Conservation (phyloP, 2,797 vertebrate species). For the Bucorvus abyssinicus region DNA sequence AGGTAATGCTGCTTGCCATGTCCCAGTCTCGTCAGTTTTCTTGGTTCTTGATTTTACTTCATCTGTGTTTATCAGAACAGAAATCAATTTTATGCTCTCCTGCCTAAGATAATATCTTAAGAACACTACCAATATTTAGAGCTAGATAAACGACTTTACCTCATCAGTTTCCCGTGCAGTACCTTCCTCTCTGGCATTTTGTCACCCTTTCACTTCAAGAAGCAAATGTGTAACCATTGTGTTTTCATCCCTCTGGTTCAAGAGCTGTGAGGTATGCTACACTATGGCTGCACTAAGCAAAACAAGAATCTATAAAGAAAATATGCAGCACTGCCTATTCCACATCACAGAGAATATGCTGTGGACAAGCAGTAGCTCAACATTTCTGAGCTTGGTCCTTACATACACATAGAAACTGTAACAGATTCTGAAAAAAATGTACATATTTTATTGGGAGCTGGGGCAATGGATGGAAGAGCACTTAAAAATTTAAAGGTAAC, state of each 20-base stretch:
- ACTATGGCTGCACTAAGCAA: background rate
- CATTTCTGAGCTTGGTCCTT: background rate
- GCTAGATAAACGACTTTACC: background rate
- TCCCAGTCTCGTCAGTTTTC: background rate
- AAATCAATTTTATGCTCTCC: background rate
- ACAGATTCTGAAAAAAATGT: background rate
- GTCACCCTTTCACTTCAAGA: background rate
- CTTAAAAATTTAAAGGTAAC: background rate
- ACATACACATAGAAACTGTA: background rate
- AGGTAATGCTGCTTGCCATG: background rate
- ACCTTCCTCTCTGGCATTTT: background rate
- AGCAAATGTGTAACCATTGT: background rate
- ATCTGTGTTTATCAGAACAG: slow-evolving; percentile 11
- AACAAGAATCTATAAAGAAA: background rate
- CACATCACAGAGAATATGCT: background rate
- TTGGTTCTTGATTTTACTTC: background rate
- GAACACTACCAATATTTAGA: background rate
- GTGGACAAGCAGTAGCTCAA: background rate
- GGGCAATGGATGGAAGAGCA: background rate
- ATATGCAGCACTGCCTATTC: background rate
- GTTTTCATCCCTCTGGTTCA: background rate
- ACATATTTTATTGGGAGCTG: slow-evolving; percentile 9
- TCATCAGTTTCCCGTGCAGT: background rate
- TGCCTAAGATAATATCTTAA: background rate
- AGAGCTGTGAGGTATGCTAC: background rate